Evolutionary conservation across 1,140 invertebrate genomes (phyloP), one percentile per base, ranked within the genome.

Genomic region (Camponotus pennsylvanicus): DNA sequence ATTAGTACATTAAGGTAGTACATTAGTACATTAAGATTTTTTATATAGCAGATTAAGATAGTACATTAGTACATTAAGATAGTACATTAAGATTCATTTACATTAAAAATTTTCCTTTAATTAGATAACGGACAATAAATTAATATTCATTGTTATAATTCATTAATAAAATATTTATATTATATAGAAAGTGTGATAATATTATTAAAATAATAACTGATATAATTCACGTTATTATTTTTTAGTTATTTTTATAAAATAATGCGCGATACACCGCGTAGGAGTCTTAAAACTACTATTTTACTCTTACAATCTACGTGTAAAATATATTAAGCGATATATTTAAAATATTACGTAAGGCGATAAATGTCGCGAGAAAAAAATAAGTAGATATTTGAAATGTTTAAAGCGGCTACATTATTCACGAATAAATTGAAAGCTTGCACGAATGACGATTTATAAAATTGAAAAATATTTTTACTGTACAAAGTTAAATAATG

Each of bases 291-390:
- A 75, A 59, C 18, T 55, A 37, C 6, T 11, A 11, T 34, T 3
- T 73, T 73, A 2, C 34, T 75, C 59, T 57, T 75, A 75, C 52
- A 15, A 11, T 40, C 71, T 59, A n/a, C 13, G n/a, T 57, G 7
- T 59, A 59, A 37, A 75, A 59, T 59, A n/a, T 73, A n/a, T 73
- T 34, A 55, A 55, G 32, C 69, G 27, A 71, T 52, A 9, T 40
- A 34, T 6, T 73, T 9, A 73, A 57, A 34, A 13, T 52, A 21
- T 70, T 70, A 70, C 52, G 11, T 27, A 37, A 57, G 2, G 18
- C 32, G 18, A 73, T 73, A 73, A 73, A 55, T 37, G 32, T 3
- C n/a, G n/a, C 27, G 55, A 59, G n/a, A 13, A 59, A 6, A 27
- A 75, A n/a, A 59, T 75, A 37, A 59, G n/a, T 13, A 57, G n/a